Evolutionary conservation across 2,113 vertebrate species (phyloP).

Genomic region (Pipra filicauda): DNA sequence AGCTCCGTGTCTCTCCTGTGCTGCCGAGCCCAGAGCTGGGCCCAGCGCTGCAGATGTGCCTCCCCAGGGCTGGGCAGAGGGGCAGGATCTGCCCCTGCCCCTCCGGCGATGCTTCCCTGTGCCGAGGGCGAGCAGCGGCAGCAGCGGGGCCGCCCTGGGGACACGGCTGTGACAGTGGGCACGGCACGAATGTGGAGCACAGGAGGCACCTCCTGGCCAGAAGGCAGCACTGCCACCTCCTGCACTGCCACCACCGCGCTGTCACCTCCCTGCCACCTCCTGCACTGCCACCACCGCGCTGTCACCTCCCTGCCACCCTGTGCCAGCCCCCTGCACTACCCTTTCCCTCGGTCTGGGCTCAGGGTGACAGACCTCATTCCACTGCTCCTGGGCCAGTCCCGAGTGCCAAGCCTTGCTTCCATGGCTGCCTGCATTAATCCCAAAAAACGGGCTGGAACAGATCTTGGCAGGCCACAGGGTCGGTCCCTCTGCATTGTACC

Average conservation of each 20-base stretch:
- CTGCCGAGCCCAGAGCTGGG: not conserved
- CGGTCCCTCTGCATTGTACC: not conserved
- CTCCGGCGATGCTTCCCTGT: not conserved
- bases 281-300: not conserved
- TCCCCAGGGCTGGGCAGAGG: not conserved
- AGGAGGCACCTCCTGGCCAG: constrained; percentile 9
- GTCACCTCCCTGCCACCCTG: too few relatives aligned
- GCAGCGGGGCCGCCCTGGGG: not conserved
- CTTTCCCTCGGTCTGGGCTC: not conserved
- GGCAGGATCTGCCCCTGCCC: too few relatives aligned
- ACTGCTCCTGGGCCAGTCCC: not conserved
- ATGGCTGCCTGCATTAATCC: not conserved
- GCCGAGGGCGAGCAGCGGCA: not conserved
- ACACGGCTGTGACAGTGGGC: not conserved
- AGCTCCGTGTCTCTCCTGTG: not conserved
- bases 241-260: not conserved
- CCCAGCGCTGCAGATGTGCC: not conserved
- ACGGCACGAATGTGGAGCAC: rapidly evolving
- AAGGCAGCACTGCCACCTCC: not conserved
- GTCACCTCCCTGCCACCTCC: not conserved
- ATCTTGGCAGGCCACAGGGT: not conserved
- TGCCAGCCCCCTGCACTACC: not conserved
- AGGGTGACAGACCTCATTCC: not conserved
- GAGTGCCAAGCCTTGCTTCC: not conserved
- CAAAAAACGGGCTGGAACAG: not conserved